Evolutionary conservation across 37 sponge, comb jelly and placozoan species (phyloP), one percentile per base, ranked within the genome.

Genomic region (Petrosia ficiformis): DNA sequence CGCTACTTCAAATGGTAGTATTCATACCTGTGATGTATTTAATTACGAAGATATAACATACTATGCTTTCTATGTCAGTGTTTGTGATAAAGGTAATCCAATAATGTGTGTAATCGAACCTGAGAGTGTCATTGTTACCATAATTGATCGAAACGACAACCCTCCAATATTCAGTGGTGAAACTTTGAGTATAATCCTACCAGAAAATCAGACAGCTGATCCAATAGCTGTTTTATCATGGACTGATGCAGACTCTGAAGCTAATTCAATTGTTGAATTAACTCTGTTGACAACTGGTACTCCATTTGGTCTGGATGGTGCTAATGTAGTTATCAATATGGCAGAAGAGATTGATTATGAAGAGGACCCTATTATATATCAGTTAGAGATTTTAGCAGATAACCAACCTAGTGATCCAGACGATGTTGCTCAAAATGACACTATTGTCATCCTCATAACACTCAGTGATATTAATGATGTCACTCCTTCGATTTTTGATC

Each of bases 381-480:
- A 5, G 14, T 32, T 90, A 21, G 56, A 11, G 4, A 78, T 91
- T n/a, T 41, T 31, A 31, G 79, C 87, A 32, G 33, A 28, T 30
- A 82, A 91, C 65, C 11, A 42, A 8, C 74, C 86, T 29, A 52
- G 67, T 58, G 59, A 34, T 41, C 48, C 63, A 4, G 11, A 42
- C n/a, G 86, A 86, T 68, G 74, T 10, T 3, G 72, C 70, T 11
- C 87, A 82, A 39, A 44, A 29, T 39, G 39, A 76, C 8, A 59
- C 39, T n/a, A 65, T 71, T 14, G 56, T 31, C 16, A 76, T 86
- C 16, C 29, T 2, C 43, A 72, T 92, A 11, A 71, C 61, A 52
- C 24, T 92, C 21, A 60, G 28, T 16, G 90, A 95, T 76, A 74
- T 77, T n/a, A 88, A 88, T 70, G 96, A 95, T 44, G 82, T 84